Evolutionary conservation across 2,797 vertebrate species (phyloP).

Genomic region (Sebastes miniatus): DNA sequence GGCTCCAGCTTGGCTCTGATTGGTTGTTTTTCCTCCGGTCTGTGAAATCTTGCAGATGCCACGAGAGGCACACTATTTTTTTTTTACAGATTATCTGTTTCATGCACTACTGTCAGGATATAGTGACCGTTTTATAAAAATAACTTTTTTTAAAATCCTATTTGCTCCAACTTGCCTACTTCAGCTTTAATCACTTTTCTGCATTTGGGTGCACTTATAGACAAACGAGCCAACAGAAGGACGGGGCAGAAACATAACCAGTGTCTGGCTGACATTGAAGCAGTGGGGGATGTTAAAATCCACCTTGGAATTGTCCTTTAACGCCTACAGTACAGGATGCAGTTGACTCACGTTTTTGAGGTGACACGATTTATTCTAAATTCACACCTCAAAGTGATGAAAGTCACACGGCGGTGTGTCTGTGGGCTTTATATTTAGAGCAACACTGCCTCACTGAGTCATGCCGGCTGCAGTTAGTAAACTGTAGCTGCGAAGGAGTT

Average conservation of each 20-base stretch:
- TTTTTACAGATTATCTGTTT: too few relatives aligned
- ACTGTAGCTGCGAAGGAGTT: slow-evolving; percentile 20
- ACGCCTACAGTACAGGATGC: not conserved
- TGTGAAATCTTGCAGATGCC: too few relatives aligned
- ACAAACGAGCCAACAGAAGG: slow-evolving; percentile 13
- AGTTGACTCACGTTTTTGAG: not conserved
- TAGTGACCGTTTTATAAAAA: too few relatives aligned
- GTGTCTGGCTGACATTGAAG: not conserved
- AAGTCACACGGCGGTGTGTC: not conserved
- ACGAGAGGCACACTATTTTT: too few relatives aligned
- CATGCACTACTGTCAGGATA: too few relatives aligned
- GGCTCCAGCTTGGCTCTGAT: too few relatives aligned
- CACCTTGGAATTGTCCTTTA: not conserved
- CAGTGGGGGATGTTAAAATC: not conserved
- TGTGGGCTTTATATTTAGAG: slow-evolving; percentile 16
- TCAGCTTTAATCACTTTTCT: too few relatives aligned
- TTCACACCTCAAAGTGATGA: not conserved
- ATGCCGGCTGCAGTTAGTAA: not conserved
- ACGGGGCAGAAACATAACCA: not conserved
- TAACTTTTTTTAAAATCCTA: too few relatives aligned
- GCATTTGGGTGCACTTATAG: not conserved
- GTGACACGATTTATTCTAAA: not conserved
- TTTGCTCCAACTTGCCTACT: too few relatives aligned
- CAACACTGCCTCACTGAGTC: slow-evolving; percentile 49
- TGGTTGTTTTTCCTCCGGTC: too few relatives aligned